These are phyloP conservation scores for Pogonocherus hispidulus DNA, from an alignment of 2,888 invertebrate species.

Conservation along the genomic window DNA sequence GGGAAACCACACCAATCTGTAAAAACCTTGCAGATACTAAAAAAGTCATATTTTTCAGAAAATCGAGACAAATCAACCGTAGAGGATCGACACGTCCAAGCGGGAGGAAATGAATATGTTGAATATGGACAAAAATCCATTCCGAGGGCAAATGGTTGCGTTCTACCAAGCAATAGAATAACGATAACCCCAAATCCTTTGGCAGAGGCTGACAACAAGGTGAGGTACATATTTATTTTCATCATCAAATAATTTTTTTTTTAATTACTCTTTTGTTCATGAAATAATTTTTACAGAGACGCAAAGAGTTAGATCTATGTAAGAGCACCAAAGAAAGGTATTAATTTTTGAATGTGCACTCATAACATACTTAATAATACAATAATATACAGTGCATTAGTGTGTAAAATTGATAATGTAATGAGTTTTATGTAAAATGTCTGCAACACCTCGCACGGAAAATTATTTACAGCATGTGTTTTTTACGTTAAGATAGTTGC, in stretches of 20 bases:
- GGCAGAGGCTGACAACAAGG: conserved; percentile 79
- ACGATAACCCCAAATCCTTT: conserved; percentile 84
- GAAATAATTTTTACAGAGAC: background rate
- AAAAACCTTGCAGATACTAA: no score
- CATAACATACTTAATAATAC: background rate
- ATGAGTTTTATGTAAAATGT: no score
- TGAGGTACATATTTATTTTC: conserved; percentile 65
- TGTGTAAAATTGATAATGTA: no score
- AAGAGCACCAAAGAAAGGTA: background rate
- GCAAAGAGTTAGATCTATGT: background rate
- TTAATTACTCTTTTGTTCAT: background rate
- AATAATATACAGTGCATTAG: no score
- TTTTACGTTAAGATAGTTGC: no score
- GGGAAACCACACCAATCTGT: no score
- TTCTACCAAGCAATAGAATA: conserved; percentile 68
- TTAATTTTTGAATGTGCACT: background rate
- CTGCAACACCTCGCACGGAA: no score
- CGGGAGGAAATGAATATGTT: conserved; percentile 65
- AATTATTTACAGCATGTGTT: no score
- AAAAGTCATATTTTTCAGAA: conserved; percentile 39
- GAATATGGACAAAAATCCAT: conserved; percentile 61
- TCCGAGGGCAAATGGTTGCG: conserved; percentile 64
- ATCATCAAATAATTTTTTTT: conserved; percentile 31
- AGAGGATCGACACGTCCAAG: conserved; percentile 67
- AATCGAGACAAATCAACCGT: conserved; percentile 60